Evolutionary conservation across 2,113 vertebrate genomes (phyloP).

Genomic region (Gadus macrocephalus): DNA sequence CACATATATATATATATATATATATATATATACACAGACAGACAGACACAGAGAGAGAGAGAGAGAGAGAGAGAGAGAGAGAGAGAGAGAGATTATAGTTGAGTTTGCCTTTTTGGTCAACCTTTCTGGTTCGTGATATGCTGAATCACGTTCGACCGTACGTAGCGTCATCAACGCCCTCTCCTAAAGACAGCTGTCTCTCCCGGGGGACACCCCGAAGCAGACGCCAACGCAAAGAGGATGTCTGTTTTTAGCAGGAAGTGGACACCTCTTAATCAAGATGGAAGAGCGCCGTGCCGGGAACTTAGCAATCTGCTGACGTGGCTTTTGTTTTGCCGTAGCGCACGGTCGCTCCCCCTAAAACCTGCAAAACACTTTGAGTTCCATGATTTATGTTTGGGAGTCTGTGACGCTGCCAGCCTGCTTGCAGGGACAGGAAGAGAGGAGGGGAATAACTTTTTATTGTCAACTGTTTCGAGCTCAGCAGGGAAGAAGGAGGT

Average conservation of each 20-base stretch:
- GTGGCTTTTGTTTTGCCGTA: slow-evolving; percentile 45
- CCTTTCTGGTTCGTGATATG: slow-evolving; percentile 8
- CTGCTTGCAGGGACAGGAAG: too few relatives aligned
- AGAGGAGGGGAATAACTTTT: too few relatives aligned
- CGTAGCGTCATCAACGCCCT: slow-evolving; percentile 12
- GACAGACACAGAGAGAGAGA: too few relatives aligned
- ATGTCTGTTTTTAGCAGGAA: slow-evolving; percentile 59
- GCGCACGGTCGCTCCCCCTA: slow-evolving; percentile 39
- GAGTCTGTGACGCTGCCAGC: too few relatives aligned
- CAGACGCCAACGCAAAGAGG: slow-evolving; percentile 18
- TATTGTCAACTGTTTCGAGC: too few relatives aligned
- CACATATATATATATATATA: too few relatives aligned
- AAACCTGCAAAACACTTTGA: slow-evolving; percentile 26
- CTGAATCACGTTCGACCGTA: slow-evolving; percentile 23
- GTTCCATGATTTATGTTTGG: too few relatives aligned
- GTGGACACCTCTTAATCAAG: slow-evolving; percentile 68
- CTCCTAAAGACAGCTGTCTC: neutral
- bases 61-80: too few relatives aligned
- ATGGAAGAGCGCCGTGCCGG: slow-evolving; percentile 59
- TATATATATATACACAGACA: too few relatives aligned
- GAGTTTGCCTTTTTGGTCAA: neutral
- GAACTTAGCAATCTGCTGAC: slow-evolving; percentile 66
- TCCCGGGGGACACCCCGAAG: slow-evolving; percentile 7
- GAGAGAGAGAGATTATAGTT: too few relatives aligned
- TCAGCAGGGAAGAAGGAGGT: too few relatives aligned